Percentiles rank a stretch among this genome's conserved stretches.
Evolutionary conservation across 2,113 vertebrate genomes (phyloP).

Genomic region (Synodontis membranacea): DNA sequence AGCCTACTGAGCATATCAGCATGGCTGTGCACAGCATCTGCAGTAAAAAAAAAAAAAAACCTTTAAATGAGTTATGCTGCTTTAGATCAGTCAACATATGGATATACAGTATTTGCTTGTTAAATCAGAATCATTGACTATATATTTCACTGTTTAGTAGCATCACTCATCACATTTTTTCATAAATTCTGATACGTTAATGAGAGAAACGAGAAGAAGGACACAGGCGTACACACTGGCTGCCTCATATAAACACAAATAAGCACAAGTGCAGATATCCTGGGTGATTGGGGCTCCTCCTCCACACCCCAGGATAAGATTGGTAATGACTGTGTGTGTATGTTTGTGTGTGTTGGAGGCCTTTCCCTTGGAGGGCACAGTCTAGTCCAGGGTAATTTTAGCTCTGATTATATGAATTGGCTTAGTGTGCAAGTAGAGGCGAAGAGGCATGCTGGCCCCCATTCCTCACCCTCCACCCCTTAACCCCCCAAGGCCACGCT

Average conservation of each 20-base stretch:
- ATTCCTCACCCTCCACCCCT: constrained; percentile 48
- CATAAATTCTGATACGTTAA: constrained; percentile 11
- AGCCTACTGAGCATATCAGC: no score
- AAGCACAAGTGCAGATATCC: constrained; percentile 43
- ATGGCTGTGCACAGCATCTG: background rate
- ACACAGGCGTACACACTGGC: constrained; percentile 22
- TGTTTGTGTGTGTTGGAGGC: constrained; percentile 41
- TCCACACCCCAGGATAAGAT: constrained; percentile 43
- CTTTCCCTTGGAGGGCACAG: constrained; percentile 57
- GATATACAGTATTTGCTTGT: no score
- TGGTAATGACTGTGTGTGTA: constrained; percentile 53
- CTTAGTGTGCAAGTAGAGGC: constrained; percentile 68
- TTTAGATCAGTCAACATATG: background rate
- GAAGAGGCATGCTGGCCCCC: constrained; percentile 55
- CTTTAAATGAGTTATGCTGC: background rate
- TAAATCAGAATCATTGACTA: background rate
- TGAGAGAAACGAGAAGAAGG: background rate
- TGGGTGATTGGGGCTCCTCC: constrained; percentile 39
- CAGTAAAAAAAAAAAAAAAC: background rate
- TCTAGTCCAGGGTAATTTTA: constrained; percentile 69
- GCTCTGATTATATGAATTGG: constrained; percentile 75
- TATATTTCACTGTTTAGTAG: background rate
- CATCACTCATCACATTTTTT: background rate
- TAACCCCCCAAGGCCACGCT: constrained; percentile 59
- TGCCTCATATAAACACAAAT: constrained; percentile 48